phyloP scores from a whole-genome alignment of 2,113 vertebrate genomes.

The Heterotilapia buettikoferi region DNA sequence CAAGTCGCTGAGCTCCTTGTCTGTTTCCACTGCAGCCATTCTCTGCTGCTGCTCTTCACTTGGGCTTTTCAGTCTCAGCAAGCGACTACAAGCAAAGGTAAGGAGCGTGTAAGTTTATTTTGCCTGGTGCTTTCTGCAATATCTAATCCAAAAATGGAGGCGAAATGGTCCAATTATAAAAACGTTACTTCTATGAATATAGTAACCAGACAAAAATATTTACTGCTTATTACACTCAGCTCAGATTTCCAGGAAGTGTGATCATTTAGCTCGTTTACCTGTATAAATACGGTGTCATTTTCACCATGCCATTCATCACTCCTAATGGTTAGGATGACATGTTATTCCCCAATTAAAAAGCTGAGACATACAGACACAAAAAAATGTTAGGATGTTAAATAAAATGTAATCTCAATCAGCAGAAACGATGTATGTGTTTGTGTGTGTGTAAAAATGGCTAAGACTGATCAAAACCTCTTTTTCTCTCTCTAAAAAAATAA shows the following conservation, averaged over 20 bases:
- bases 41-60: conserved; percentile 77
- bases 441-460: not conserved
- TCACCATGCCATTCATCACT: not conserved
- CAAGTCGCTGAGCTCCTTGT: conserved; percentile 97
- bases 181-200: not conserved
- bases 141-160: not conserved
- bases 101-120: conserved; percentile 22
- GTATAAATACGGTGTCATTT: not conserved
- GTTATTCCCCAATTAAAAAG: not conserved
- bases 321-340: not conserved
- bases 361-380: not conserved
- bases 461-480: not conserved
- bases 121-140: not conserved
- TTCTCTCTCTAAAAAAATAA: not conserved
- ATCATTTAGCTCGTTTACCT: not conserved
- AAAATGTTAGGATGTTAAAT: not conserved
- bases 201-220: not conserved
- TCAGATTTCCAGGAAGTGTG: not conserved
- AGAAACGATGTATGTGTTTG: fast-evolving
- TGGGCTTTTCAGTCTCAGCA: conserved; percentile 75
- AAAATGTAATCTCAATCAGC: not conserved
- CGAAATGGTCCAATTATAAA: not conserved
- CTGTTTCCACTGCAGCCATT: conserved; percentile 92
- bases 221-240: not conserved
- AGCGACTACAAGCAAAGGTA: conserved; percentile 57